A percentile compares a stretch with the other conserved stretches of the same genome.
phyloP scores from a whole-genome alignment of 2,797 vertebrate species.

The Huso huso region DNA sequence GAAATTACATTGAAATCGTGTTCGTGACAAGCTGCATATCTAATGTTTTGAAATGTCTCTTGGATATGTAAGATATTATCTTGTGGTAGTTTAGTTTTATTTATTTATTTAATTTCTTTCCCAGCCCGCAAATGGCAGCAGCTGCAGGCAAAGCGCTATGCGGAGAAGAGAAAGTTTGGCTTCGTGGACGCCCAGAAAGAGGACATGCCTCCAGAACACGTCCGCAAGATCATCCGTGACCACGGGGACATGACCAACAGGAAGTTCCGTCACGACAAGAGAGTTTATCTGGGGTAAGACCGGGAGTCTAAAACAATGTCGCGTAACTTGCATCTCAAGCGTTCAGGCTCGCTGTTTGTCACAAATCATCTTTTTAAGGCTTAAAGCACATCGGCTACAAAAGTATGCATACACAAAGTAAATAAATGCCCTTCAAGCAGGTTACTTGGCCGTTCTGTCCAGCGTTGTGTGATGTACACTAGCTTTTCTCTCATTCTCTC shows the following conservation, averaged over 20 bases:
- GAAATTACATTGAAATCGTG: no score
- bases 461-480: neutral
- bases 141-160: constrained; percentile 93
- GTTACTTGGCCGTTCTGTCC: neutral
- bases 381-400: no score
- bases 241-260: constrained; percentile 99
- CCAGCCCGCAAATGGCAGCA: constrained; percentile 97
- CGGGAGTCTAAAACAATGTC: no score
- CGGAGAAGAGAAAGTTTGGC: constrained; percentile 96
- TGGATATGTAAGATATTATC: neutral
- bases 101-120: constrained; percentile 2
- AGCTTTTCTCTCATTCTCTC: neutral
- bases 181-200: constrained; percentile 99
- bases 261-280: constrained; percentile 97
- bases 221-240: constrained; percentile 96
- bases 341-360: neutral
- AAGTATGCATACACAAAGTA: no score
- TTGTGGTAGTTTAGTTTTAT: neutral
- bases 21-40: no score
- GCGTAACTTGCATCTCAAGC: neutral
- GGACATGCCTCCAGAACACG: constrained; percentile 98
- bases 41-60: no score
- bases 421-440: no score
- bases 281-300: constrained; percentile 88
- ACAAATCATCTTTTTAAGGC: no score